phyloP scores from a whole-genome alignment of 2,888 invertebrate species.

The Amphipyra berbera region DNA sequence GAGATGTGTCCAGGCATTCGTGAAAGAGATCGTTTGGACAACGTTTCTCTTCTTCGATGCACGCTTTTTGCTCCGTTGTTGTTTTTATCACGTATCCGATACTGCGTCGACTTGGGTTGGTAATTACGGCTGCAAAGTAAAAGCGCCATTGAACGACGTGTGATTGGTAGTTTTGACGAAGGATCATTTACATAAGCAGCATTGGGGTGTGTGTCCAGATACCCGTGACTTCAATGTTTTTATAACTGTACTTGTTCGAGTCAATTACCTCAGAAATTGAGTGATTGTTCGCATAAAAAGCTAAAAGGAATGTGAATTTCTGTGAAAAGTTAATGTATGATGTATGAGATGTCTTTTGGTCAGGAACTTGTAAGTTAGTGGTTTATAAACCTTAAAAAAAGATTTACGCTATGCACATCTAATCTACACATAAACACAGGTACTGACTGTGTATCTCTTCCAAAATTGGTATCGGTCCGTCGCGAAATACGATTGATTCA shows the following conservation, averaged over 20 bases:
- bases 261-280: constrained; percentile 17
- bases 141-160: constrained; percentile 42
- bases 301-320: constrained; percentile 15
- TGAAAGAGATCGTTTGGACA: constrained; percentile 82
- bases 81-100: constrained; percentile 55
- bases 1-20: constrained; percentile 85
- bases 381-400: too few relatives aligned
- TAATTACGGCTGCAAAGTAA: constrained; percentile 58
- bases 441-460: constrained; percentile 12
- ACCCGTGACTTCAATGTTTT: constrained; percentile 8
- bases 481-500: constrained; percentile 13
- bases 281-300: constrained; percentile 9
- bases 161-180: constrained; percentile 24
- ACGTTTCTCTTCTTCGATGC: constrained; percentile 77
- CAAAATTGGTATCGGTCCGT: background rate
- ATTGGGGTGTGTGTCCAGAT: constrained; percentile 20
- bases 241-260: constrained; percentile 13
- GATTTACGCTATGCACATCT: too few relatives aligned
- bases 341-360: background rate
- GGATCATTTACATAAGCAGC: constrained; percentile 25
- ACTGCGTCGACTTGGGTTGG: constrained; percentile 45
- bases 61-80: constrained; percentile 55
- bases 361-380: too few relatives aligned
- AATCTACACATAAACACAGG: too few relatives aligned
- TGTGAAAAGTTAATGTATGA: background rate